These are phyloP conservation scores for Chaunax sp. DNA, from an alignment of 2,797 vertebrate species.

Conservation along the genomic window DNA sequence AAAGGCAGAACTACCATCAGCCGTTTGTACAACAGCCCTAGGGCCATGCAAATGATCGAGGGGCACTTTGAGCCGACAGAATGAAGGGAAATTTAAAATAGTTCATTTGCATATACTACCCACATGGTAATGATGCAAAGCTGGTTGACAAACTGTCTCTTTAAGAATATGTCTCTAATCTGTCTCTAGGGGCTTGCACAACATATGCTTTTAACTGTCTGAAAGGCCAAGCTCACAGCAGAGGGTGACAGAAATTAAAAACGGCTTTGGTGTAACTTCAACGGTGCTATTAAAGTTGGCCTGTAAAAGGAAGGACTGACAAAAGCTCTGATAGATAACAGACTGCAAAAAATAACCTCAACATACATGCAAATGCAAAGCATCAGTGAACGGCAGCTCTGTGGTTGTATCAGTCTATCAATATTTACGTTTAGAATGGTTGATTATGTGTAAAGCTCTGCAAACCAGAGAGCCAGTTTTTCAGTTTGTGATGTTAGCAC, in stretches of 20 bases:
- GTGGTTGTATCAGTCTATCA: background rate
- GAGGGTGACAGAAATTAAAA: slow-evolving; percentile 37
- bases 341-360: slow-evolving; percentile 16
- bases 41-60: too few relatives aligned
- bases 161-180: slow-evolving; percentile 39
- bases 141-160: background rate
- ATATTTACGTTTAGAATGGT: slow-evolving; percentile 12
- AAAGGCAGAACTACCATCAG: too few relatives aligned
- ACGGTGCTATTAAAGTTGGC: too few relatives aligned
- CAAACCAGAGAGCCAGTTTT: slow-evolving; percentile 20
- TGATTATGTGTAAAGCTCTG: slow-evolving; percentile 27
- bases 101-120: too few relatives aligned
- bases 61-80: too few relatives aligned
- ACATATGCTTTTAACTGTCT: slow-evolving; percentile 32
- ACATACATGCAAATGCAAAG: slow-evolving; percentile 15
- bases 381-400: slow-evolving; percentile 27
- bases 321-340: slow-evolving; percentile 37
- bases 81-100: too few relatives aligned
- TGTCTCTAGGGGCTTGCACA: slow-evolving; percentile 28
- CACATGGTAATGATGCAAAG: too few relatives aligned
- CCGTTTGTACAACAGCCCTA: too few relatives aligned
- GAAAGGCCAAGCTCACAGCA: slow-evolving; percentile 18
- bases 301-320: slow-evolving; percentile 22
- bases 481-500: slow-evolving; percentile 17
- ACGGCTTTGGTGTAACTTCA: slow-evolving; percentile 12